Conservation (phyloP, 2,888 invertebrate species). For the Zygogramma bicolorata region DNA sequence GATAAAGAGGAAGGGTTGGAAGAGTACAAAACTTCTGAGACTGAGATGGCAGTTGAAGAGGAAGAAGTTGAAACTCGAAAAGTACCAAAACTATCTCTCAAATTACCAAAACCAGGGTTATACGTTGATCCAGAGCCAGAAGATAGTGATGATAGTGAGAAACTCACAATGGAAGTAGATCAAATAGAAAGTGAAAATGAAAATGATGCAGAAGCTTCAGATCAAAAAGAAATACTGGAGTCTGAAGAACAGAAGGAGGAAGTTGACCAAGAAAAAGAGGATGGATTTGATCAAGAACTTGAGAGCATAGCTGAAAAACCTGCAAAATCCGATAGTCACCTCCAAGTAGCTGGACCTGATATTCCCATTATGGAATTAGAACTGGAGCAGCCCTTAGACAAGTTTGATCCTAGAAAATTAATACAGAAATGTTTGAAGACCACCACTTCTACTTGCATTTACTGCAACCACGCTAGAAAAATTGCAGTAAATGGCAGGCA, state of each 20-base stretch:
- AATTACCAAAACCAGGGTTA: conserved; percentile 65
- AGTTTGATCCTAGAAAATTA: conserved; percentile 78
- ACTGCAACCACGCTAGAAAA: conserved; percentile 87
- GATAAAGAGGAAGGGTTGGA: conserved; percentile 39
- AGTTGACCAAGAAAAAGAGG: conserved; percentile 58
- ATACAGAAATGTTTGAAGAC: conserved; percentile 80
- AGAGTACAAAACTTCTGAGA: conserved; percentile 30
- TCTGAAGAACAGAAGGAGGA: conserved; percentile 63
- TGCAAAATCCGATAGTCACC: conserved; percentile 39
- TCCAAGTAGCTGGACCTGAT: conserved; percentile 73
- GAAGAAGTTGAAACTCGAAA: conserved; percentile 64
- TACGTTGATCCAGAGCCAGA: conserved; percentile 61
- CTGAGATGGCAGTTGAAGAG: conserved; percentile 34
- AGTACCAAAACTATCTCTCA: conserved; percentile 77
- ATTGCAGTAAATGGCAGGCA: conserved; percentile 88
- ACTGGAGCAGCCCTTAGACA: conserved; percentile 81
- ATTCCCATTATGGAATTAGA: conserved; percentile 78
- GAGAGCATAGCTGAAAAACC: background rate
- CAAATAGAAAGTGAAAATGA: conserved; percentile 65
- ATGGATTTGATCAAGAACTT: conserved; percentile 7
- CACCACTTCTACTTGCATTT: conserved; percentile 80
- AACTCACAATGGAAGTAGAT: conserved; percentile 72
- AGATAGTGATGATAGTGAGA: conserved; percentile 73
- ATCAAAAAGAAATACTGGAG: conserved; percentile 46
- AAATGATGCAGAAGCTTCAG: conserved; percentile 51